phyloP scores from a whole-genome alignment of 2,797 vertebrate species.

The Telmatherina bonti region DNA sequence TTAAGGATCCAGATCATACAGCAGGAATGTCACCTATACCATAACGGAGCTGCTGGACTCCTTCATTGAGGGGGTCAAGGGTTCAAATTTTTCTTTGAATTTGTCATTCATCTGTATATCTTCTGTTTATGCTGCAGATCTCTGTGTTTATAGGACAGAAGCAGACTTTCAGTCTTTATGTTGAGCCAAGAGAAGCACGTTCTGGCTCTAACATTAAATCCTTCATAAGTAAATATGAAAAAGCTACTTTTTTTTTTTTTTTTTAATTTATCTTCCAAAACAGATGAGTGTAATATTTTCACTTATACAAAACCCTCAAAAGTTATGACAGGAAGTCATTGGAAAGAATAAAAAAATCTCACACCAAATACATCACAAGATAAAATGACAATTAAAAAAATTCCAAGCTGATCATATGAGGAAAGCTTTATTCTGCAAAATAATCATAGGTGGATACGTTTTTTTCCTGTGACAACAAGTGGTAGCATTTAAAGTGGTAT shows the following conservation, averaged over 20 bases:
- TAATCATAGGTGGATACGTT: not conserved
- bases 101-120: not conserved
- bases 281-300: not conserved
- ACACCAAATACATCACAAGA: not conserved
- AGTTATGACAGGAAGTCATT: constrained; percentile 1
- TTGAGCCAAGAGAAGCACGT: not conserved
- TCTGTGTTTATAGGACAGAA: not conserved
- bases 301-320: not conserved
- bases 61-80: not conserved
- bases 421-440: not conserved
- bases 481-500: no score
- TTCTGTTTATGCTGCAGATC: not conserved
- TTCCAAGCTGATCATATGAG: not conserved
- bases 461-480: not conserved
- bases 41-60: not conserved
- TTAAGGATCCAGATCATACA: not conserved
- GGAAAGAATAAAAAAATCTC: not conserved
- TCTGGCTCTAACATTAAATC: not conserved
- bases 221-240: not conserved
- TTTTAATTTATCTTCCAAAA: not conserved
- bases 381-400: not conserved
- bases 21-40: not conserved
- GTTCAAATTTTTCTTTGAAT: not conserved
- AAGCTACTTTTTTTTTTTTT: not conserved
- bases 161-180: not conserved